Base-by-base conservation (phyloP, 2,113 vertebrate genomes). In the Amphiprion ocellaris region DNA sequence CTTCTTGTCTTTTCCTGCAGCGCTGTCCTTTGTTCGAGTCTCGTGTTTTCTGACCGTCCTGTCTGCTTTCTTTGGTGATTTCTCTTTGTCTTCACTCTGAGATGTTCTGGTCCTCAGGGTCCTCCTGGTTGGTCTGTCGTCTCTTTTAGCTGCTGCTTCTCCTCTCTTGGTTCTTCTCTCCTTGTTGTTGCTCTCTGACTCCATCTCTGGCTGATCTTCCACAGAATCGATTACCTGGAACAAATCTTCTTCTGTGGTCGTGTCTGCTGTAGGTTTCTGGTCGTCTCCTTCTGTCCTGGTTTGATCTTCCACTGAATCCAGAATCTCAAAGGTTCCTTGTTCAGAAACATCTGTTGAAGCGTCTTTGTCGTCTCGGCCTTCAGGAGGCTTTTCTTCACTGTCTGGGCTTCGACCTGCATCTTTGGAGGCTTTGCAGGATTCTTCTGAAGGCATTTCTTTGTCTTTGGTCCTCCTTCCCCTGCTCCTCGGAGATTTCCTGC, bases 211-310 rank as follows among this genome's bases (percentile, higher is more conserved):
- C 9, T 68, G 87, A 73, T 89, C 88, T 17, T 87, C 87, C 2
- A 90, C 24, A 28, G 82, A 86, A 71, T 91, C 89, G 5, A 89
- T 77, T 0, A 89, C 64, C 39, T 82, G 71, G 26, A 68, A 84
- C 0, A 16, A 1, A 1, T 65, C 85, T 7, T 86, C 75, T 4
- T 83, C 72, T 30, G 5, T n/a, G 46, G 12, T 2, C 2, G 19
- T 2, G 7, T 82, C 47, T 61, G 69, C 69, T 68, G 83, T 64
- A 17, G 66, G 46, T 14, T 33, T 46, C 49, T 55, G 72, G 4
- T 0, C 10, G 14, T 54, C 52, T 10, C 69, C 62, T 44, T 82
- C 79, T 10, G 26, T 41, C n/a, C 33, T 5, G 0, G 33, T 72
- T 21, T 73, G 64, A 41, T 87, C 71, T 15, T 85, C 78, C 4